These are phyloP conservation scores for Daktulosphaira vitifoliae DNA, from an alignment of 1,140 invertebrate genomes.

Conservation along the genomic window DNA sequence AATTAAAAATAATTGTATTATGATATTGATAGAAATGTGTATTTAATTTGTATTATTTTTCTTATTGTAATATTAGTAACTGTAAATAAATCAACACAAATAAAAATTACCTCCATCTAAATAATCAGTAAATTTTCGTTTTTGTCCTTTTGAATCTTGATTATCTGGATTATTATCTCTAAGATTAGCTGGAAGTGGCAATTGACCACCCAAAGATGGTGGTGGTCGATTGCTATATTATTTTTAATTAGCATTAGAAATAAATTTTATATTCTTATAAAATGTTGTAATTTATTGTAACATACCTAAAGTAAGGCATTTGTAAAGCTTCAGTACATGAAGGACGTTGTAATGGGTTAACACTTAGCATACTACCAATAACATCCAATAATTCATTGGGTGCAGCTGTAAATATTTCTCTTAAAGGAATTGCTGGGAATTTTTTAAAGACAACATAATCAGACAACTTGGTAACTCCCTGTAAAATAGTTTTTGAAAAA, in stretches of 20 bases:
- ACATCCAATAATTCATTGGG: slow-evolving; percentile 85
- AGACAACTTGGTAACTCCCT: slow-evolving; percentile 72
- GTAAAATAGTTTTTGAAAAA: slow-evolving; percentile 38
- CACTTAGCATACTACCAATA: slow-evolving; percentile 64
- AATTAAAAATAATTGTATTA: slow-evolving; percentile 5
- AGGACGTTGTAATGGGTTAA: slow-evolving; percentile 79
- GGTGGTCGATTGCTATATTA: slow-evolving; percentile 79
- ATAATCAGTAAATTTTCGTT: slow-evolving; percentile 62
- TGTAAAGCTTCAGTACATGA: slow-evolving; percentile 70
- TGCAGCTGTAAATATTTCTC: slow-evolving; percentile 92
- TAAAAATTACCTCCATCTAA: slow-evolving; percentile 48
- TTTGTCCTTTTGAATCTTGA: slow-evolving; percentile 58
- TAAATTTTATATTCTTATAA: not conserved
- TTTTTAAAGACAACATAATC: slow-evolving; percentile 91
- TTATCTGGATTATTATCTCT: slow-evolving; percentile 46
- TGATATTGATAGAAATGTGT: not conserved
- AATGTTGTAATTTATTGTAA: not conserved
- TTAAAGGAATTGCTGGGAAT: slow-evolving; percentile 70
- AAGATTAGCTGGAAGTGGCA: slow-evolving; percentile 66
- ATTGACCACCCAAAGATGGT: slow-evolving; percentile 66
- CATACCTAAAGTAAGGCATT: slow-evolving; percentile 70
- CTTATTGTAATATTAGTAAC: not conserved
- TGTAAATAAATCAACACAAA: not conserved
- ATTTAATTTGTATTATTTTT: not conserved
- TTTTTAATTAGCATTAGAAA: too few relatives aligned